Conservation (phyloP, 2,888 invertebrate genomes). For the Andrena minutula region DNA sequence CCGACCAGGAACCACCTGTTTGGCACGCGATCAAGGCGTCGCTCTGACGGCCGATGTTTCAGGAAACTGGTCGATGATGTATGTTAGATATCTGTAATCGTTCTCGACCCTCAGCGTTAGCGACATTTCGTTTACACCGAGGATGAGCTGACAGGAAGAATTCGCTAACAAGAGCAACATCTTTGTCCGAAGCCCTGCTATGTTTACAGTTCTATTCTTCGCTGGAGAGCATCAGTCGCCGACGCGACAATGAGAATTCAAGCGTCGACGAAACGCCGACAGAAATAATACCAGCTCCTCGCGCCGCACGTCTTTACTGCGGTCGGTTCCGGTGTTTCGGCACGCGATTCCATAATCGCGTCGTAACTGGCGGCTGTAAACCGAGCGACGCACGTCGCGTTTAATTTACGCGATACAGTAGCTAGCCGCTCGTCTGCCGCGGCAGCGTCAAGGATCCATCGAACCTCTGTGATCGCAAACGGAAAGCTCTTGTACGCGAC, state of each 20-base stretch:
- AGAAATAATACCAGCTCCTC: conserved; percentile 24
- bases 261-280: conserved; percentile 16
- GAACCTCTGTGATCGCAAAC: conserved; percentile 4
- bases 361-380: not conserved
- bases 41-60: conserved; percentile 29
- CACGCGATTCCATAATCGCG: conserved; percentile 5
- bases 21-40: conserved; percentile 79
- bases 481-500: conserved; percentile 18
- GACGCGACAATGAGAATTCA: conserved; percentile 19
- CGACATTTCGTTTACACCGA: not conserved
- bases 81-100: not conserved
- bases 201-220: conserved; percentile 16
- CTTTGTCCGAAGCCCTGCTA: not conserved
- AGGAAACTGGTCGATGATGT: conserved; percentile 23
- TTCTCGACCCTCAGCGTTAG: not conserved
- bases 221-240: conserved; percentile 10
- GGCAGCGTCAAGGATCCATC: not conserved
- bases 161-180: too few species aligned
- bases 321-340: not conserved
- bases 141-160: not conserved
- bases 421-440: not conserved
- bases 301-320: not conserved
- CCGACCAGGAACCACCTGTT: conserved; percentile 82
- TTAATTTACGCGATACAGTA: not conserved
- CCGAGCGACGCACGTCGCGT: not conserved